Conservation (phyloP, 2,797 vertebrate genomes). For the Sylvia borin region DNA sequence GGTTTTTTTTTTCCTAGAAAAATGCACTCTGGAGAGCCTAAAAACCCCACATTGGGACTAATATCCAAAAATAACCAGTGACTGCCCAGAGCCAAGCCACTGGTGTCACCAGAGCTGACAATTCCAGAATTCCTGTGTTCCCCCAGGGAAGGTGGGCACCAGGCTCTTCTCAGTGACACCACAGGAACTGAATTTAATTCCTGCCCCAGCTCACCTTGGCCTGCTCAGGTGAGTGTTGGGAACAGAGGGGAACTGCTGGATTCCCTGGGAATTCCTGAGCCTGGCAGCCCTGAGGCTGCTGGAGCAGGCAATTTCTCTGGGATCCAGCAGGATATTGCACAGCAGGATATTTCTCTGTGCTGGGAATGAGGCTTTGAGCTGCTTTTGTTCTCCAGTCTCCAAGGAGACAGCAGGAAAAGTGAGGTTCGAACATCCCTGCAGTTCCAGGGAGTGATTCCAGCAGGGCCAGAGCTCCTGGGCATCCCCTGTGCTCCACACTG, state of each 20-base stretch:
- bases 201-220: neutral
- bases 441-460: neutral
- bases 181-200: fast-evolving
- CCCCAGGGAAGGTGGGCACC: neutral
- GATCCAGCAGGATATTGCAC: neutral
- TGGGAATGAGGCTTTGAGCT: neutral
- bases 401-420: neutral
- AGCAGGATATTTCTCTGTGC: neutral
- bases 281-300: neutral
- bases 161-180: neutral
- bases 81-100: neutral
- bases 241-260: neutral
- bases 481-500: neutral
- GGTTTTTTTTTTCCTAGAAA: neutral
- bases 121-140: neutral
- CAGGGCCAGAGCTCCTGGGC: neutral
- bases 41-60: fast-evolving
- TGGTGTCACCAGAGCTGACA: neutral
- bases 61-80: neutral
- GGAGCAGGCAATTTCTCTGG: neutral
- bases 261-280: neutral
- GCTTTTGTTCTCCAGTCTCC: neutral
- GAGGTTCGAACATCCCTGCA: neutral
- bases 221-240: neutral
- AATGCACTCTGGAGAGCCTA: neutral